These are phyloP conservation scores for Syngnathus acus DNA, from an alignment of 2,797 vertebrate genomes.

Conservation along the genomic window DNA sequence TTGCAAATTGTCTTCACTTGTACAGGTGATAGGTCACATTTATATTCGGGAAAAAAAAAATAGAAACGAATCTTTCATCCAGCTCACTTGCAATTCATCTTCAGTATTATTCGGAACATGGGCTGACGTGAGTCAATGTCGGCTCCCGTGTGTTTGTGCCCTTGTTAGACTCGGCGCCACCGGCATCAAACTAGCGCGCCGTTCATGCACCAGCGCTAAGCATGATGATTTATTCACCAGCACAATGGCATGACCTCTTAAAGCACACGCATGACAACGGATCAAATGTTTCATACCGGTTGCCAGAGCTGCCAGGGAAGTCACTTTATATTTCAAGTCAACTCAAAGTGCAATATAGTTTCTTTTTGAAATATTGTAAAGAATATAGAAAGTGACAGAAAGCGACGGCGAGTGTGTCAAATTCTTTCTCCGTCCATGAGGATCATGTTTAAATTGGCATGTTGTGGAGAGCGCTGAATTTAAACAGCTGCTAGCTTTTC, in stretches of 20 bases:
- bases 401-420: conserved; percentile 41
- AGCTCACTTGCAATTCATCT: background rate
- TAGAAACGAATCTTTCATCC: background rate
- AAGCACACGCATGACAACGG: conserved; percentile 28
- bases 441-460: conserved; percentile 63
- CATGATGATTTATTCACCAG: conserved; percentile 44
- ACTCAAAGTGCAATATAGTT: background rate
- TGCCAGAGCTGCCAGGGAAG: background rate
- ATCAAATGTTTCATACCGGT: conserved; percentile 22
- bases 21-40: background rate
- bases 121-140: conserved; percentile 13
- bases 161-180: conserved; percentile 35
- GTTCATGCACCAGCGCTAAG: conserved; percentile 20
- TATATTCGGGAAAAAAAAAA: background rate
- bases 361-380: background rate
- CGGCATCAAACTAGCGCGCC: conserved; percentile 24
- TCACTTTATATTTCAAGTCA: background rate
- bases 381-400: conserved; percentile 30
- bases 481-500: conserved; percentile 64
- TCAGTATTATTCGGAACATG: background rate
- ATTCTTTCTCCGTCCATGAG: conserved; percentile 48
- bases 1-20: too few relatives aligned
- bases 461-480: conserved; percentile 52
- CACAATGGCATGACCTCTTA: conserved; percentile 22
- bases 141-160: conserved; percentile 24